phyloP scores from a whole-genome alignment of 2,888 invertebrate species.

The Zele albiditarsus region DNA sequence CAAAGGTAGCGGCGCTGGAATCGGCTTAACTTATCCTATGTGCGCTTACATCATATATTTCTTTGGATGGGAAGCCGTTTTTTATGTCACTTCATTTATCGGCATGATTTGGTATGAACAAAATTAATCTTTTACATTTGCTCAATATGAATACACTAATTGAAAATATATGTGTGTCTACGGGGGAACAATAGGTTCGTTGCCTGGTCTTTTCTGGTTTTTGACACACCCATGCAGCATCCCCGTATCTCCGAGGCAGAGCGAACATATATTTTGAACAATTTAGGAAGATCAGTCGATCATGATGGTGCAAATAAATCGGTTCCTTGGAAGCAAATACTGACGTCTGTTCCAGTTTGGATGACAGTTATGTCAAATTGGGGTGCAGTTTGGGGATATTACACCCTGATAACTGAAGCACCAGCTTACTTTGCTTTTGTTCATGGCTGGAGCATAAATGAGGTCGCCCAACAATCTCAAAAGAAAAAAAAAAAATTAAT shows the following conservation, averaged over 20 bases:
- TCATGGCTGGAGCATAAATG: conserved; percentile 80
- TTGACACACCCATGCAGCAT: conserved; percentile 79
- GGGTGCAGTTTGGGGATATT: conserved; percentile 81
- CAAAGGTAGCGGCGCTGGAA: conserved; percentile 76
- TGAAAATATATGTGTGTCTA: neutral
- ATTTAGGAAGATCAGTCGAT: conserved; percentile 71
- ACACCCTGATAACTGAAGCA: conserved; percentile 80
- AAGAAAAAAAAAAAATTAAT: neutral
- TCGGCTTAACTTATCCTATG: conserved; percentile 78
- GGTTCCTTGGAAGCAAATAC: conserved; percentile 78
- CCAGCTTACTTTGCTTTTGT: conserved; percentile 81
- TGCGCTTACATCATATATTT: conserved; percentile 78
- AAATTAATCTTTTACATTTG: neutral
- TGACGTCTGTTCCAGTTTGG: conserved; percentile 77
- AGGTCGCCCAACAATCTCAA: conserved; percentile 72
- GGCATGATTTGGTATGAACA: conserved; percentile 78
- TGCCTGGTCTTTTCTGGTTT: conserved; percentile 78
- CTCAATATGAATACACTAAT: neutral
- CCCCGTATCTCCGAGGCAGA: conserved; percentile 79
- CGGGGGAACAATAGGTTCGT: conserved; percentile 59
- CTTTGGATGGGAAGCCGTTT: conserved; percentile 81
- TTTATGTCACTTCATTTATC: conserved; percentile 77
- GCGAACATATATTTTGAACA: conserved; percentile 76
- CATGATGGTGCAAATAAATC: conserved; percentile 39
- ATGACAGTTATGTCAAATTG: conserved; percentile 78